These are phyloP conservation scores for Therioaphis trifolii DNA, from an alignment of 2,888 invertebrate genomes.

Conservation along the genomic window DNA sequence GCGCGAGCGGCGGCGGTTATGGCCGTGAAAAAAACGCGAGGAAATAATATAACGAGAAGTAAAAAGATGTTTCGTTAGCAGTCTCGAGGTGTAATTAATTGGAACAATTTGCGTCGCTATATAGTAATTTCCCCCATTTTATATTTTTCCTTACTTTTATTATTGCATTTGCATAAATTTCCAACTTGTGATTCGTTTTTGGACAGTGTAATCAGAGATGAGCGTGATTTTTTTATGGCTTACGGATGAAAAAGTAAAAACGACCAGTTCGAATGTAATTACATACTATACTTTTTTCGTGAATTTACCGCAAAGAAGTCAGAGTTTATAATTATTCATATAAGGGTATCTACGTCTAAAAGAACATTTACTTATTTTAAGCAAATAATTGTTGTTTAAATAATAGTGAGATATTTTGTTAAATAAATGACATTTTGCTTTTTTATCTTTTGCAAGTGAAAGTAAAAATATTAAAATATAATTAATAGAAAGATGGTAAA, in stretches of 20 bases:
- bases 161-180: conserved; percentile 60
- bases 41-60: conserved; percentile 23
- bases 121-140: not conserved
- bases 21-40: conserved; percentile 30
- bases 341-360: too few relatives aligned
- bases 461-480: too few relatives aligned
- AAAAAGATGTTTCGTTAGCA: conserved; percentile 54
- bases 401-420: too few relatives aligned
- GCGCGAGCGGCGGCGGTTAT: not conserved
- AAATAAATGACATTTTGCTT: too few relatives aligned
- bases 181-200: conserved; percentile 27
- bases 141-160: conserved; percentile 41
- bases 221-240: conserved; percentile 54
- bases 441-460: too few relatives aligned
- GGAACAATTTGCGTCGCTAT: conserved; percentile 45
- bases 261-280: not conserved
- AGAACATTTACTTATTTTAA: not conserved
- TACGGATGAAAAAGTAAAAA: conserved; percentile 9
- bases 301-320: not conserved
- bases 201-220: conserved; percentile 54
- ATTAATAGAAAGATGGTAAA: too few relatives aligned
- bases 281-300: not conserved
- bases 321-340: not conserved
- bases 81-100: conserved; percentile 58
- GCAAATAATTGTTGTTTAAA: not conserved